phyloP scores from a whole-genome alignment of 2,888 invertebrate genomes.

The Drosophila hamatofila region DNA sequence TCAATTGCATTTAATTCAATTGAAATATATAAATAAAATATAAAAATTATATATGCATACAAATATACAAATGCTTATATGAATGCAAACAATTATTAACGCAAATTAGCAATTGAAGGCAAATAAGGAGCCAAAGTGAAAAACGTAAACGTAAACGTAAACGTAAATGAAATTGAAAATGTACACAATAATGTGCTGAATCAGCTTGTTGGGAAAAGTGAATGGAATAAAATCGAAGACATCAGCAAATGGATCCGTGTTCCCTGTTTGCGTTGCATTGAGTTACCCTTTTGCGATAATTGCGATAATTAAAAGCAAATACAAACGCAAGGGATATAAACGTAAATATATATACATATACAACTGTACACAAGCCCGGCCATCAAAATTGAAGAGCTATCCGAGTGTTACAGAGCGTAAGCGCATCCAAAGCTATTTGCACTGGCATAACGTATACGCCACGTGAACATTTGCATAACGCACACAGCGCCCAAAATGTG shows the following conservation, averaged over 20 bases:
- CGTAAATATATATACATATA: not conserved
- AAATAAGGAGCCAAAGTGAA: constrained; percentile 36
- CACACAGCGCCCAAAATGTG: constrained; percentile 26
- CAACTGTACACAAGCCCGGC: constrained; percentile 1
- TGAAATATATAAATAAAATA: not conserved
- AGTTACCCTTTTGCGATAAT: constrained; percentile 80
- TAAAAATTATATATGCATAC: constrained; percentile 11
- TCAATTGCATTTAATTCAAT: constrained; percentile 39
- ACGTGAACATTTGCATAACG: constrained; percentile 69
- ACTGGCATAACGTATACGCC: constrained; percentile 67
- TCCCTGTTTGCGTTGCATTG: constrained; percentile 68
- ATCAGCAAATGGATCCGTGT: constrained; percentile 70
- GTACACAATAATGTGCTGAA: constrained; percentile 39
- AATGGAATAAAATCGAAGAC: constrained; percentile 69
- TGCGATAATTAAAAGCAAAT: constrained; percentile 84
- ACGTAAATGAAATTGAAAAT: constrained; percentile 20
- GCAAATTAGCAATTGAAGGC: constrained; percentile 69
- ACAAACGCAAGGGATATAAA: constrained; percentile 65
- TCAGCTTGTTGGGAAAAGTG: constrained; percentile 50
- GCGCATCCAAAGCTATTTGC: constrained; percentile 57
- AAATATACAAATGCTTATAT: not conserved
- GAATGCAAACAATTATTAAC: constrained; percentile 47
- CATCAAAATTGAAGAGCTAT: constrained; percentile 14
- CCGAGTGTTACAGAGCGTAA: constrained; percentile 1
- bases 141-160: constrained; percentile 2